phyloP scores from a whole-genome alignment of 1,140 invertebrate species.

The Zaprionus kolodkinae region DNA sequence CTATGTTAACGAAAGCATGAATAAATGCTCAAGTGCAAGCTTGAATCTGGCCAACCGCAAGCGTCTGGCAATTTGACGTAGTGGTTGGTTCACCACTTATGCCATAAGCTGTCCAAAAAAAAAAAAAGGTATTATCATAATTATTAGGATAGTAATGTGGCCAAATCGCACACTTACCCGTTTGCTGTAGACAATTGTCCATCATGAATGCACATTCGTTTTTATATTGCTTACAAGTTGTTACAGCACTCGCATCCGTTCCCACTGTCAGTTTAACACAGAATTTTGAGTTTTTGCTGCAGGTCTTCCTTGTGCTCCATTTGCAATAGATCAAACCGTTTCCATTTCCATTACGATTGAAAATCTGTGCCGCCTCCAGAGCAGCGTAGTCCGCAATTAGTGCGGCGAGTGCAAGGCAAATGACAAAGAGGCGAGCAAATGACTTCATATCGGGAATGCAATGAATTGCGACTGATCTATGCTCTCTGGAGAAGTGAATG shows the following conservation, averaged over 20 bases:
- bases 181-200: constrained; percentile 37
- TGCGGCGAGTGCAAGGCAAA: constrained; percentile 21
- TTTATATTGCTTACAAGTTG: constrained; percentile 46
- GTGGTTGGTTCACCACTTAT: neutral
- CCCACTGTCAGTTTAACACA: constrained; percentile 21
- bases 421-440: constrained; percentile 1
- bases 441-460: constrained; percentile 49
- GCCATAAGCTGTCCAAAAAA: constrained; percentile 1
- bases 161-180: constrained; percentile 25
- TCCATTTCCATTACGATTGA: constrained; percentile 13
- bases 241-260: neutral
- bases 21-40: neutral
- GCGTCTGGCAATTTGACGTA: neutral
- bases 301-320: constrained; percentile 40
- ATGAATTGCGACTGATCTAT: constrained; percentile 2
- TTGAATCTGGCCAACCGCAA: neutral
- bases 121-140: too few relatives aligned
- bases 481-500: neutral
- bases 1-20: too few relatives aligned
- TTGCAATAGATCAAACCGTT: constrained; percentile 46
- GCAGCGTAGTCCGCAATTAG: too few relatives aligned
- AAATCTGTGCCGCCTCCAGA: constrained; percentile 29
- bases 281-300: constrained; percentile 28
- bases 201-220: constrained; percentile 51
- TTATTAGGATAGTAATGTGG: neutral